Percentiles rank a stretch among this genome's conserved stretches.
Evolutionary conservation across 2,888 invertebrate species (phyloP).

Genomic region (Portevinia maculata): DNA sequence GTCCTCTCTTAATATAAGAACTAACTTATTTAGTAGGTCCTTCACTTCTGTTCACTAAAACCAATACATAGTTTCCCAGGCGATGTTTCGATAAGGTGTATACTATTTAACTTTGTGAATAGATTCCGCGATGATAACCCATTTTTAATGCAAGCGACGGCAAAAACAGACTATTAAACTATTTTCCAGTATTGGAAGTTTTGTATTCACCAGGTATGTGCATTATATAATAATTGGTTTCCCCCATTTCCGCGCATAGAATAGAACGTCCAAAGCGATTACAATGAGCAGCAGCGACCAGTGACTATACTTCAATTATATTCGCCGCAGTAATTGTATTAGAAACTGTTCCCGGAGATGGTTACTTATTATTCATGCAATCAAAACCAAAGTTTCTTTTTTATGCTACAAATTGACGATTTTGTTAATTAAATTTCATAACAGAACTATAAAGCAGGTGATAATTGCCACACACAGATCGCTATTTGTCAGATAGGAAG

Average conservation of each 20-base stretch:
- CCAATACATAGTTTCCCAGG: neutral
- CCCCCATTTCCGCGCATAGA: conserved; percentile 31
- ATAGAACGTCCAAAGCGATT: conserved; percentile 10
- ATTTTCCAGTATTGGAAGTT: conserved; percentile 22
- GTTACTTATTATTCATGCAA: conserved; percentile 7
- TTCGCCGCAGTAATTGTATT: conserved; percentile 28
- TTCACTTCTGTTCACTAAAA: neutral
- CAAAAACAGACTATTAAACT: conserved; percentile 24
- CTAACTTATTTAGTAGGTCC: too few relatives aligned
- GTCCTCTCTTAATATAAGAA: too few relatives aligned
- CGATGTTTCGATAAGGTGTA: too few relatives aligned
- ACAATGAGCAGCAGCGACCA: conserved; percentile 7
- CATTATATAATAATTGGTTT: conserved; percentile 4
- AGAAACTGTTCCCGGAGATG: conserved; percentile 30
- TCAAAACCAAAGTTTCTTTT: conserved; percentile 8
- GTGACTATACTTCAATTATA: neutral
- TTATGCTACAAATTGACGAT: conserved; percentile 2
- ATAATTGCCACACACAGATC: conserved; percentile 42
- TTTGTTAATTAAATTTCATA: conserved; percentile 1
- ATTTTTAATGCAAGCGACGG: conserved; percentile 19
- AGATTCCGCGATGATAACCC: neutral
- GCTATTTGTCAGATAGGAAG: conserved; percentile 1
- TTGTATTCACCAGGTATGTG: conserved; percentile 27
- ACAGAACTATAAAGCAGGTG: conserved; percentile 37
- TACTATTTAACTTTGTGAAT: neutral